Percentiles rank a stretch among this genome's conserved stretches.
Conservation (phyloP, 2,797 vertebrate species). For the Buphagus erythrorhynchus region DNA sequence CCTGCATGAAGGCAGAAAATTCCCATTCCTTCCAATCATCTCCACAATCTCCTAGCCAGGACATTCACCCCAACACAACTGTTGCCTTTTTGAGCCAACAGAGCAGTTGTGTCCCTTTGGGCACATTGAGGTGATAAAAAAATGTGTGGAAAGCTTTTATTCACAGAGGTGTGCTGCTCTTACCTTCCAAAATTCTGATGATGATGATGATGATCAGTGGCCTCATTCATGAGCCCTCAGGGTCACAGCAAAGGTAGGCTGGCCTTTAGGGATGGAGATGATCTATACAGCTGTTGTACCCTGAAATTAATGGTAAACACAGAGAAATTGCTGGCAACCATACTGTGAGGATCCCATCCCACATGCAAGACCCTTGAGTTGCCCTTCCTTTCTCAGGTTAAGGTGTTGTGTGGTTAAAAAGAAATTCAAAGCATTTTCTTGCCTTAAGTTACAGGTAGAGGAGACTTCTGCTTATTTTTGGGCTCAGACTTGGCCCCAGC, state of each 20-base stretch:
- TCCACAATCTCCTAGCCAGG: accelerated
- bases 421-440: neutral
- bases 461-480: neutral
- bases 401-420: neutral
- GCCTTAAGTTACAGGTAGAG: accelerated
- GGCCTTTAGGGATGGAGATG: neutral
- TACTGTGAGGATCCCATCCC: neutral
- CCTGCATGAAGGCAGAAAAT: neutral
- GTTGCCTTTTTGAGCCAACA: neutral
- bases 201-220: neutral
- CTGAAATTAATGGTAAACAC: neutral
- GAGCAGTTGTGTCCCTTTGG: neutral
- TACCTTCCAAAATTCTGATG: neutral
- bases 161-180: neutral
- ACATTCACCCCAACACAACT: too few species aligned
- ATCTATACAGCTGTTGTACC: neutral
- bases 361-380: neutral
- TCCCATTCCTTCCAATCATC: neutral
- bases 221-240: neutral
- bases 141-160: neutral
- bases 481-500: neutral
- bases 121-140: neutral
- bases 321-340: neutral
- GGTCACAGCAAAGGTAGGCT: neutral
- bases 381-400: neutral